Conservation (phyloP, 2,888 invertebrate species). For the Bombylius major region DNA sequence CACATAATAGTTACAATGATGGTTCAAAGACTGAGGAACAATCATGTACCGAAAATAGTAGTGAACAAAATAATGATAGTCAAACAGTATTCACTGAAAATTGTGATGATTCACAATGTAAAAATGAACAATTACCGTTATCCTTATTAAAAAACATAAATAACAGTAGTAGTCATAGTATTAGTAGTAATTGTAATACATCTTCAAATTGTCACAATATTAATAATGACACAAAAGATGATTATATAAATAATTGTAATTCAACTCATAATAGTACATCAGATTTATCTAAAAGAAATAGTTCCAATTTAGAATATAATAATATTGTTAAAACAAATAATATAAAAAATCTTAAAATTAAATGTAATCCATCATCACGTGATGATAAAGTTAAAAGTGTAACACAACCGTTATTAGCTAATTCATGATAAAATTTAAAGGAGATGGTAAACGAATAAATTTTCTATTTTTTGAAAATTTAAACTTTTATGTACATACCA, state of each 20-base stretch:
- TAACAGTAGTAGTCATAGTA: not conserved
- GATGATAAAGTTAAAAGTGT: slow-evolving; percentile 19
- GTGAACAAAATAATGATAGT: not conserved
- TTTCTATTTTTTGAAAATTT: too few species aligned
- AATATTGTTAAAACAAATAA: slow-evolving; percentile 26
- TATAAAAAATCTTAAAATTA: slow-evolving; percentile 28
- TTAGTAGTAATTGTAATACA: not conserved
- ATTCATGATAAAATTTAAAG: slow-evolving; percentile 14
- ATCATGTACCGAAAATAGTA: slow-evolving; percentile 2
- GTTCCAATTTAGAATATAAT: slow-evolving; percentile 18
- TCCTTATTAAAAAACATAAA: not conserved
- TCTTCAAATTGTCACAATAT: not conserved
- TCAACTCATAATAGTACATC: not conserved
- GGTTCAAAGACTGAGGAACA: slow-evolving; percentile 5
- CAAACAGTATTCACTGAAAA: slow-evolving; percentile 7
- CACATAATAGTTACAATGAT: not conserved
- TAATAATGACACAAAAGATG: not conserved
- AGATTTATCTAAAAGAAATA: slow-evolving; percentile 17
- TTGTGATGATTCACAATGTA: not conserved
- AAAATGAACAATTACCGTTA: too few species aligned
- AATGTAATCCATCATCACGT: slow-evolving; percentile 19
- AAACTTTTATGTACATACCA: too few species aligned
- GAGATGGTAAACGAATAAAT: not conserved
- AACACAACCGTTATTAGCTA: slow-evolving; percentile 30
- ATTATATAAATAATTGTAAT: not conserved